Percentiles rank a stretch among this genome's conserved stretches.
These are phyloP conservation scores for Oscheius sp. DNA, from an alignment of 2,888 invertebrate species.

Conservation along the genomic window DNA sequence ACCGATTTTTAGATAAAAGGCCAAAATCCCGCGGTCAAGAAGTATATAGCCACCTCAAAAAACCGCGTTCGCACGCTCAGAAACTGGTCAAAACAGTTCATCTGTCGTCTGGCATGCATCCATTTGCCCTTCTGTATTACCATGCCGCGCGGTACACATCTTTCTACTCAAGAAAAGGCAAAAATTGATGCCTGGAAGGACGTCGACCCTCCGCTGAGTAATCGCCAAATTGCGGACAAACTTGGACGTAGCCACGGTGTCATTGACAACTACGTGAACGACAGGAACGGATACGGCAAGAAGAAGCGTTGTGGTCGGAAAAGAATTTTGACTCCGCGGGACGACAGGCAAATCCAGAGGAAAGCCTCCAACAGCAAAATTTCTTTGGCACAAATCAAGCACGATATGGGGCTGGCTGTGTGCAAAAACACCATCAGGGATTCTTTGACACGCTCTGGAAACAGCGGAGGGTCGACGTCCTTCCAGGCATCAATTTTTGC, in stretches of 20 bases:
- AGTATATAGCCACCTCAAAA: too few relatives aligned
- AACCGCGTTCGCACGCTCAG: too few relatives aligned
- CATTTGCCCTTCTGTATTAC: not conserved
- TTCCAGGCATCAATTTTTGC: conserved; percentile 2
- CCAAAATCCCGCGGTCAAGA: too few relatives aligned
- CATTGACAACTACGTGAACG: not conserved
- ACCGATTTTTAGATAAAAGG: too few relatives aligned
- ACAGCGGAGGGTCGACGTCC: not conserved
- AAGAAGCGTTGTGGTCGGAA: not conserved
- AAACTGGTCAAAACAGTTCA: too few relatives aligned
- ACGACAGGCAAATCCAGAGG: not conserved
- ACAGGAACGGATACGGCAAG: not conserved
- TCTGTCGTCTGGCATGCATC: too few relatives aligned
- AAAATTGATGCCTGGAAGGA: conserved; percentile 1
- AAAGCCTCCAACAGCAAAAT: not conserved
- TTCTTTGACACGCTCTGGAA: not conserved
- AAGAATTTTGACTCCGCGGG: not conserved
- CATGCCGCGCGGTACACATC: conserved; percentile 7
- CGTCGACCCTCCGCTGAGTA: not conserved
- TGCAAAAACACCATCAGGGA: not conserved
- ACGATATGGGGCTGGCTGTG: not conserved
- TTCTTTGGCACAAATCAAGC: not conserved
- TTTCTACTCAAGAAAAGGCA: conserved; percentile 2
- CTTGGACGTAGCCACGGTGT: not conserved
- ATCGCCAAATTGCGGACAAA: not conserved